A percentile compares a stretch with the other conserved stretches of the same genome.
Evolutionary conservation across 2,888 invertebrate genomes (phyloP).

Genomic region (Carcina quercana): DNA sequence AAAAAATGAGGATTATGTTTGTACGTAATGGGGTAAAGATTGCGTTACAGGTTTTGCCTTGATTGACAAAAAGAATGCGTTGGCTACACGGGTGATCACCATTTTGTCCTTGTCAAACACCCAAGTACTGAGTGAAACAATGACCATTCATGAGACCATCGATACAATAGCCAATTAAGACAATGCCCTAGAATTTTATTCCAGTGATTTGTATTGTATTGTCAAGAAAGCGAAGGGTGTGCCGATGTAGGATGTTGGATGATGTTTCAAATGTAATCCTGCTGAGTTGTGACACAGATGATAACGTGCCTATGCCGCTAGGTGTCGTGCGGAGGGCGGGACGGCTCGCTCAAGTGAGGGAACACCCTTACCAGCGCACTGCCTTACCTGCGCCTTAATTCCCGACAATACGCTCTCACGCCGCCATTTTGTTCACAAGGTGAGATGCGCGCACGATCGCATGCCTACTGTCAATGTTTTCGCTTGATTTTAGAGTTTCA

Average conservation of each 20-base stretch:
- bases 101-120: no score
- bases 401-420: constrained; percentile 66
- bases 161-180: no score
- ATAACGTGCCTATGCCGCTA: constrained; percentile 73
- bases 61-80: no score
- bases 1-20: no score
- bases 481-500: constrained; percentile 23
- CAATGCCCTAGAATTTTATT: no score
- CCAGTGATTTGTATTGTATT: neutral
- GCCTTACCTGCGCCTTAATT: constrained; percentile 82
- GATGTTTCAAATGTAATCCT: constrained; percentile 35
- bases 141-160: no score
- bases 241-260: constrained; percentile 22
- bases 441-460: constrained; percentile 65
- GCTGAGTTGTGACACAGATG: constrained; percentile 44
- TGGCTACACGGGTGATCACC: no score
- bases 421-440: constrained; percentile 73
- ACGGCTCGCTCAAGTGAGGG: constrained; percentile 92
- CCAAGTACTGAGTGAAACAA: no score
- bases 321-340: constrained; percentile 91
- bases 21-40: no score
- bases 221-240: constrained; percentile 14
- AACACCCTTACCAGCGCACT: constrained; percentile 98
- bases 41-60: no score
- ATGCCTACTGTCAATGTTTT: constrained; percentile 48